Evolutionary conservation across 1,140 invertebrate species (phyloP).

Genomic region (Adelges cooleyi): DNA sequence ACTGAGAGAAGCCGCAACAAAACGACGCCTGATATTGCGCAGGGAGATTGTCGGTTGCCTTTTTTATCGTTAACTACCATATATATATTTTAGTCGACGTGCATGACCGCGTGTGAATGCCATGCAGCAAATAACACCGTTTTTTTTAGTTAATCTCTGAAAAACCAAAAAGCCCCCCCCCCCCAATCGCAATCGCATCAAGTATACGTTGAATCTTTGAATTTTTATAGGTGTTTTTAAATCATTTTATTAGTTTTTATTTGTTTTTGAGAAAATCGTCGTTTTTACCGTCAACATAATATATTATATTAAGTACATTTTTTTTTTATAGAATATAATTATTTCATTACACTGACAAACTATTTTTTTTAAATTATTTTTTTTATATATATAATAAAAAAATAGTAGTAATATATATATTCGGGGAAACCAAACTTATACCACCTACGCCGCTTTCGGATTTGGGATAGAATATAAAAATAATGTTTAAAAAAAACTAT

Average conservation of each 20-base stretch:
- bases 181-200: neutral
- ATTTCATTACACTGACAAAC: constrained; percentile 7
- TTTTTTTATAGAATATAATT: neutral
- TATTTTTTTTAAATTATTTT: neutral
- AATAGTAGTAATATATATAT: no score
- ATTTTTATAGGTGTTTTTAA: constrained; percentile 8
- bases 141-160: neutral
- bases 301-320: no score
- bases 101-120: constrained; percentile 13
- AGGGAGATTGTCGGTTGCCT: neutral
- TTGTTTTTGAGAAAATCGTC: no score
- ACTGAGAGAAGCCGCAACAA: neutral
- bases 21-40: neutral
- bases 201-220: constrained; percentile 7
- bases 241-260: no score
- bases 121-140: neutral
- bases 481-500: no score
- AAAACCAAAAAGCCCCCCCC: no score
- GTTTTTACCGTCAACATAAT: no score
- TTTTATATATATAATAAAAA: neutral
- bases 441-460: no score
- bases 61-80: neutral
- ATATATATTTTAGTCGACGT: neutral
- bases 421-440: no score
- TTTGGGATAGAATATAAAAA: no score